Base-by-base conservation (phyloP, 2,888 invertebrate species). In the Podotricha telesiphe region DNA sequence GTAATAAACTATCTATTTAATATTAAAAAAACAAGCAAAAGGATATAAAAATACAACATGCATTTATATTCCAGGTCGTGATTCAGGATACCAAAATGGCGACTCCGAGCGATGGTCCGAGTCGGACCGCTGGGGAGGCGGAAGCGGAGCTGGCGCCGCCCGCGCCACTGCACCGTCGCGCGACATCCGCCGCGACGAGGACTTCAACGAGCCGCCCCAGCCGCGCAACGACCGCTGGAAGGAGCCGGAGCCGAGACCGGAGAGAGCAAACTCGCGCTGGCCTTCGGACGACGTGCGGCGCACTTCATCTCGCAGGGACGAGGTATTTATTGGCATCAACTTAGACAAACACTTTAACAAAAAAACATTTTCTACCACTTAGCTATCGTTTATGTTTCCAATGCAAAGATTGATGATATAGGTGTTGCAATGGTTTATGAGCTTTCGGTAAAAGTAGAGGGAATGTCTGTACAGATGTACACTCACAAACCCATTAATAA, bases 211-310 rank as follows among this genome's bases (percentile, higher is more conserved):
- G 79, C 88, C 94, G 77, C 88, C 91, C 77, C 80, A 83, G 82
- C 89, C 92, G 79, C 87, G 92, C 80, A 95, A 95, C 87, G 94
- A 95, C 82, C 94, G 95, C 78, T 95, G 94, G 94, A 94, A 94
- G 86, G 94, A 94, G 84, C 93, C 93, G 75, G 91, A 93, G 84
- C 91, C 88, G 74, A 86, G 89, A 77, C 67, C 81, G 64, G 89
- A 91, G 22, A 88, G 93, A 75, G 75, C 78, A 78, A 84, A 82
- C 78, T 84, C 89, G 74, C 89, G 92, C 78, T 91, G 92, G 91
- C 82, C 82, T 73, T 88, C 91, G 61, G 92, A 92, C 76, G 92
- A 91, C 74, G 92, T 91, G 78, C 92, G 92, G 73, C 91, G 91
- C 81, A 84, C 86, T 69, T 81, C 84, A 80, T 79, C 84, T 79